These are phyloP conservation scores for Melanogrammus aeglefinus DNA, from an alignment of 2,797 vertebrate species.

Conservation along the genomic window DNA sequence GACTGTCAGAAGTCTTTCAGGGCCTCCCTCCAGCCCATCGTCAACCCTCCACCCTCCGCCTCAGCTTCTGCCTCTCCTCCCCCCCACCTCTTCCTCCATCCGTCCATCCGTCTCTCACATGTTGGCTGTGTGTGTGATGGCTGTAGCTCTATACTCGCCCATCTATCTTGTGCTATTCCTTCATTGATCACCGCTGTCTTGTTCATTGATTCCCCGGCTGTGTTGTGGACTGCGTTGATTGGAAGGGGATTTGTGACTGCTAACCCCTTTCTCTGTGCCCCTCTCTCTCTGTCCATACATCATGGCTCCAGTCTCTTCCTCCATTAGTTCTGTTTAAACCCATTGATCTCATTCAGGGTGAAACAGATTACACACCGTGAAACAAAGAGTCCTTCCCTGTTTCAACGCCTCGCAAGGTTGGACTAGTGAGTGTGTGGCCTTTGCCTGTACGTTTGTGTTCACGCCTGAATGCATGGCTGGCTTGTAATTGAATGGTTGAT, in stretches of 20 bases:
- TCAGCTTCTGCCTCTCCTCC: background rate
- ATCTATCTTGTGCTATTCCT: constrained; percentile 61
- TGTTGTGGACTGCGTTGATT: constrained; percentile 62
- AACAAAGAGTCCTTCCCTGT: constrained; percentile 39
- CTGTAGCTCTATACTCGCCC: constrained; percentile 44
- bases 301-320: constrained; percentile 56
- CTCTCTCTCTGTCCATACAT: constrained; percentile 58
- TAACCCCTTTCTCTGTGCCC: constrained; percentile 45
- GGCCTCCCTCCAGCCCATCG: background rate
- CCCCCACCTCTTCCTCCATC: constrained; percentile 9
- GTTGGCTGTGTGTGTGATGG: constrained; percentile 34
- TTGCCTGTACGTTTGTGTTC: background rate
- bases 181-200: constrained; percentile 70
- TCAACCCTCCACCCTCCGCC: background rate
- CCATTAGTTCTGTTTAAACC: constrained; percentile 56
- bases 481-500: background rate
- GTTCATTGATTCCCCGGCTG: constrained; percentile 66
- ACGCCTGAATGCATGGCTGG: background rate
- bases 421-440: constrained; percentile 13
- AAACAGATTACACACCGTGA: constrained; percentile 26
- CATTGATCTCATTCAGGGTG: constrained; percentile 32
- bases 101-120: constrained; percentile 49
- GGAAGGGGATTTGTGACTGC: constrained; percentile 66
- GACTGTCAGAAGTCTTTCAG: background rate
- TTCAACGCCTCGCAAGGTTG: constrained; percentile 32